A percentile compares a stretch with the other conserved stretches of the same genome.
These are phyloP conservation scores for Eubasilissa regina DNA, from an alignment of 1,140 invertebrate genomes.

Conservation along the genomic window DNA sequence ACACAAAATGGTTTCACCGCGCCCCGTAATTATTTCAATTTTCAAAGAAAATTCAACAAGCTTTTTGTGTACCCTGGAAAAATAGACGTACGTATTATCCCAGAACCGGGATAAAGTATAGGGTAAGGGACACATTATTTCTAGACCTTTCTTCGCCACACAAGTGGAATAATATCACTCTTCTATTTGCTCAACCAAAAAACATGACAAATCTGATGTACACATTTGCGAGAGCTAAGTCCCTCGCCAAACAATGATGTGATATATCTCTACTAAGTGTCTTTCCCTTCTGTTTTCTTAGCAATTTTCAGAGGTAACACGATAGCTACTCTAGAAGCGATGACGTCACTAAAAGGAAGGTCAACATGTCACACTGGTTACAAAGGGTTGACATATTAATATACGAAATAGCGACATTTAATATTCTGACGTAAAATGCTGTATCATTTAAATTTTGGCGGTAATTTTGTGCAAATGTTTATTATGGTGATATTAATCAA, in stretches of 20 bases:
- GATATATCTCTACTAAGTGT: background rate
- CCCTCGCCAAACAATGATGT: slow-evolving; percentile 23
- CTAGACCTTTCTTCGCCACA: slow-evolving; percentile 20
- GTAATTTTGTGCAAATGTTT: no score
- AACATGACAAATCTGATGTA: slow-evolving; percentile 38
- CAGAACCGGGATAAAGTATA: no score
- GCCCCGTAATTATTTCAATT: no score
- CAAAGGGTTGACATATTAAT: no score
- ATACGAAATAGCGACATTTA: no score
- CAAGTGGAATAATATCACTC: slow-evolving; percentile 18
- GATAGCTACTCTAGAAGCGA: background rate
- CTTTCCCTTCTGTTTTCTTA: slow-evolving; percentile 10
- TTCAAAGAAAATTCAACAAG: no score
- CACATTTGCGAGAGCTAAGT: slow-evolving; percentile 22
- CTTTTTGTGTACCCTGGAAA: no score
- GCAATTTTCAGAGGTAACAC: background rate
- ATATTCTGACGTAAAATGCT: no score
- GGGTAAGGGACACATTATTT: background rate
- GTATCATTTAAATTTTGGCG: no score
- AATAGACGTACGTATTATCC: no score
- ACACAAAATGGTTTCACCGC: no score
- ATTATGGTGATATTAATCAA: no score
- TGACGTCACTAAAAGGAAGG: slow-evolving; percentile 1
- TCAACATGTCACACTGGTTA: background rate
- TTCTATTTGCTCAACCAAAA: slow-evolving; percentile 25